A percentile compares a stretch with the other conserved stretches of the same genome.
These are phyloP conservation scores for Cossypha caffra DNA, from an alignment of 2,797 vertebrate genomes.

Conservation along the genomic window DNA sequence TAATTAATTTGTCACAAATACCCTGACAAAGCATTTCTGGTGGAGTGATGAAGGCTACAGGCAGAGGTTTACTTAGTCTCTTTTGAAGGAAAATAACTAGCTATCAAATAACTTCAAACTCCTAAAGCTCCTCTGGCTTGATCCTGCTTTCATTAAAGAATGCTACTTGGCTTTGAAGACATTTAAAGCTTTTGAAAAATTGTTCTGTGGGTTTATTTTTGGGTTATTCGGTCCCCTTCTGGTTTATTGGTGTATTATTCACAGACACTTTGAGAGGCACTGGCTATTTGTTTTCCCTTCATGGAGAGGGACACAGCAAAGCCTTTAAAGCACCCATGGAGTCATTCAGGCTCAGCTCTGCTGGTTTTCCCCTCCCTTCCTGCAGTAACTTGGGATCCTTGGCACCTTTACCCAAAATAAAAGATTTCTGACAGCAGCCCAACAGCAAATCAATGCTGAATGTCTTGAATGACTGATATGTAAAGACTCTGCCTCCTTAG, in stretches of 20 bases:
- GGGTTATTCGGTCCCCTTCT: background rate
- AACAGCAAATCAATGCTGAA: background rate
- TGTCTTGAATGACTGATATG: background rate
- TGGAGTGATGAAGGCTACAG: slow-evolving; percentile 59
- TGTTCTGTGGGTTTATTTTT: background rate
- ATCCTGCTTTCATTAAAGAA: slow-evolving; percentile 43
- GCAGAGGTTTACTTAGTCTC: slow-evolving; percentile 41
- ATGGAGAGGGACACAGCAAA: background rate
- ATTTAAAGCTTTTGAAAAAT: slow-evolving; percentile 27
- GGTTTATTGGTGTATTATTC: background rate
- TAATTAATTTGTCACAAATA: slow-evolving; percentile 70
- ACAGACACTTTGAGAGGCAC: background rate
- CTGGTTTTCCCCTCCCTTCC: background rate
- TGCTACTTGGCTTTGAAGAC: slow-evolving; percentile 25
- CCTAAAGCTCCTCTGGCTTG: slow-evolving; percentile 35
- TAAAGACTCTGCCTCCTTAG: background rate
- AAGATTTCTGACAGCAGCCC: background rate
- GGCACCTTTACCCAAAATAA: background rate
- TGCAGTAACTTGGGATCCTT: fast-evolving
- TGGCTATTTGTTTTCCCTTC: background rate
- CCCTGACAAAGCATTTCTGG: slow-evolving; percentile 53
- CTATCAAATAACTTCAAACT: slow-evolving; percentile 50
- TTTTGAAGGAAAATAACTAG: slow-evolving; percentile 64
- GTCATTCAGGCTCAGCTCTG: background rate
- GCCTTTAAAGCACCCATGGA: background rate